phyloP scores from a whole-genome alignment of 2,888 invertebrate genomes.

The Pristionchus arcanus region DNA sequence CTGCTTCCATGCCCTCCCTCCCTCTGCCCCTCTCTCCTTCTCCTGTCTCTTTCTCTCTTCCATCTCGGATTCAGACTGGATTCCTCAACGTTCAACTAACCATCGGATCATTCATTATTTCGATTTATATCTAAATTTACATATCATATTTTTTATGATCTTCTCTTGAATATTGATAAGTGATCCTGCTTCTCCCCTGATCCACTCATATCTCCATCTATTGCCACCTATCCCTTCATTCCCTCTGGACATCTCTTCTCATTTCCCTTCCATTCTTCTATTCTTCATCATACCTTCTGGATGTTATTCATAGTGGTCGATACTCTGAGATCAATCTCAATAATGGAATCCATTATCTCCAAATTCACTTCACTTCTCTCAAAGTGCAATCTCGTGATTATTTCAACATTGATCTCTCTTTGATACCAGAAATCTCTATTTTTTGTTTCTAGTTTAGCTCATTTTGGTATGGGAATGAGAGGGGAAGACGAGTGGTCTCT shows the following conservation, averaged over 20 bases:
- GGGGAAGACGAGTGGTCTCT: slow-evolving; percentile 14
- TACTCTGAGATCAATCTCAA: slow-evolving; percentile 2
- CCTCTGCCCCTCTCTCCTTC: slow-evolving; percentile 17
- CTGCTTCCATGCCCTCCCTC: not conserved
- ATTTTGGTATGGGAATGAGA: slow-evolving; percentile 26
- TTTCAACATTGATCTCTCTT: not conserved
- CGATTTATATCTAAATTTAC: not conserved
- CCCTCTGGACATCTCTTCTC: slow-evolving; percentile 34
- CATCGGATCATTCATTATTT: not conserved
- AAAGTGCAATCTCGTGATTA: not conserved
- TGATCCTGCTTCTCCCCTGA: not conserved
- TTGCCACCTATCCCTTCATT: not conserved
- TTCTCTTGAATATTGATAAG: not conserved
- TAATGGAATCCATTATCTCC: slow-evolving; percentile 8
- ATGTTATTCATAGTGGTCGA: not conserved
- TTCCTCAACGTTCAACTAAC: slow-evolving; percentile 31
- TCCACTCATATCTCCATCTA: not conserved
- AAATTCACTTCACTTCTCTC: not conserved
- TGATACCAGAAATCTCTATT: not conserved
- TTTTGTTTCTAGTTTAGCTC: not conserved
- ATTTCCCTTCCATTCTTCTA: not conserved
- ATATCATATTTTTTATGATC: not conserved
- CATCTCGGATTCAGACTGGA: slow-evolving; percentile 8
- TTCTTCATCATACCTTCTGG: not conserved
- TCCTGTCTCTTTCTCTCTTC: not conserved